Base-by-base conservation (phyloP, 2,797 vertebrate genomes). In the Sylvia borin region DNA sequence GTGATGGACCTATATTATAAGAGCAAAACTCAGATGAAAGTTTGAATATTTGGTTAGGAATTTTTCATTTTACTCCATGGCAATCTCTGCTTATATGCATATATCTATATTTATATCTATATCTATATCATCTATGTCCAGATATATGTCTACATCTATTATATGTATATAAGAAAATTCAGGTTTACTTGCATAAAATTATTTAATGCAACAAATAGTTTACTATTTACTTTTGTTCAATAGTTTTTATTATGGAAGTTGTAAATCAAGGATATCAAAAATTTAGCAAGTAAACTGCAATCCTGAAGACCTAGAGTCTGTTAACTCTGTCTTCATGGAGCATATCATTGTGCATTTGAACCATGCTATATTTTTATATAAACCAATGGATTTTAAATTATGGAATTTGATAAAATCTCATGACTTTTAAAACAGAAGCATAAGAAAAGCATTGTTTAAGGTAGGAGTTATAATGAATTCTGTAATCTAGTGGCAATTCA, bases 61-160 rank as follows among this genome's bases (percentile, higher is more conserved):
- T 61, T 82, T 94, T 96, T 93, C n/a, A 88, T 95, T 94, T 90
- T 55, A 66, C 26, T 87, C 48, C 19, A 5, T 74, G 31, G 4
- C 15, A 88, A 20, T 57, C 18, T 83, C 27, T 71, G 31, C 5
- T 29, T n/a, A 16, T n/a, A n/a, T 18, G 17, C 3, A 17, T 36
- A 8, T 16, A 17, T 38, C 7, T 65, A n/a, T 18, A 19, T 3
- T 15, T 36, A 8, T 16, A 17, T 38, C 7, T 65, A 7, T 24
- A 24, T 32, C 5, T 43, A 2, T 24, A 14, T 10, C 7, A 22
- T 21, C 17, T 62, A 8, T 22, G 5, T 27, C 12, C 45, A 32
- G 21, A 38, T 38, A 10, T 51, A 18, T 11, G 5, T 43, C 36
- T 72, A 7, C 13, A 31, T 40, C 24, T 67, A 9, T 11, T 12